Conservation (phyloP, 1,140 invertebrate species). For the Probaryconus sp. region DNA sequence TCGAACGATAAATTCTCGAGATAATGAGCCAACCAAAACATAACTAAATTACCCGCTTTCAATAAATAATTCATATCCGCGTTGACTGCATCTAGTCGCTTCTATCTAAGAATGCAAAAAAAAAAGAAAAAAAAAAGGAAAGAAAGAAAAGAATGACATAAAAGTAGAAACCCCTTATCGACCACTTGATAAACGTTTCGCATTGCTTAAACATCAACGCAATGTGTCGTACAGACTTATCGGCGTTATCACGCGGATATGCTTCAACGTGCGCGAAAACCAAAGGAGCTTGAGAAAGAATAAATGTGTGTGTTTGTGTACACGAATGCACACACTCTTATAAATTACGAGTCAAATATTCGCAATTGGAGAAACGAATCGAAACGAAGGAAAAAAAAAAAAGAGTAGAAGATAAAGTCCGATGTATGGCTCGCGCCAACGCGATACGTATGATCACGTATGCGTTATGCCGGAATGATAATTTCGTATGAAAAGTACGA, state of each 20-base stretch:
- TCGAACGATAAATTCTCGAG: too few relatives aligned
- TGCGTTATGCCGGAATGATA: conserved; percentile 50
- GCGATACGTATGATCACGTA: conserved; percentile 40
- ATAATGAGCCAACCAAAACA: too few relatives aligned
- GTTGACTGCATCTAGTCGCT: not conserved
- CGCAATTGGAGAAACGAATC: conserved; percentile 33
- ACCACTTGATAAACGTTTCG: conserved; percentile 32
- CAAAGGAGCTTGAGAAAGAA: conserved; percentile 43
- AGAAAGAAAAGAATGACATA: conserved; percentile 17
- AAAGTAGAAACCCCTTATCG: conserved; percentile 27
- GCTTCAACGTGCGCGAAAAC: conserved; percentile 42
- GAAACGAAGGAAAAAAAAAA: conserved; percentile 24
- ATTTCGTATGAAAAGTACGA: conserved; percentile 46
- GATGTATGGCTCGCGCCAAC: not conserved
- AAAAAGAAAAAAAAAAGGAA: not conserved
- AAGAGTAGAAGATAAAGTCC: conserved; percentile 26
- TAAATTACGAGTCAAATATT: too few relatives aligned
- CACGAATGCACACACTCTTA: too few relatives aligned
- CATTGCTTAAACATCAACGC: conserved; percentile 56
- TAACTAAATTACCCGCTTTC: too few relatives aligned
- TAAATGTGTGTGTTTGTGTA: conserved; percentile 24
- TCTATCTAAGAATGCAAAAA: not conserved
- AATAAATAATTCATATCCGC: too few relatives aligned
- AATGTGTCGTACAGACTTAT: conserved; percentile 44
- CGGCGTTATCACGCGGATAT: conserved; percentile 50